phyloP scores from a whole-genome alignment of 2,113 vertebrate genomes.

The Salvelinus sp. region DNA sequence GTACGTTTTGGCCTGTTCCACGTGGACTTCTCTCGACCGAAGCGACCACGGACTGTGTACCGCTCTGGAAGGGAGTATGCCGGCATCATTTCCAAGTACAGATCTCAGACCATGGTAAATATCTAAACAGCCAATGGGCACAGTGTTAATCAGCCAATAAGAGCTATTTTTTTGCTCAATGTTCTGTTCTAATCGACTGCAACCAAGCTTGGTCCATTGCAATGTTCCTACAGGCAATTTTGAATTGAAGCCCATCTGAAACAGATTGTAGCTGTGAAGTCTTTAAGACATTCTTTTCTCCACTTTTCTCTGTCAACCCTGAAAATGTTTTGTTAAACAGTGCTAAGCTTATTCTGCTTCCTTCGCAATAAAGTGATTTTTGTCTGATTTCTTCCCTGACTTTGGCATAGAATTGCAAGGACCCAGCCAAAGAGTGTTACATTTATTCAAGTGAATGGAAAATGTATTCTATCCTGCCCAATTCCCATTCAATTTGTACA shows the following conservation, averaged over 20 bases:
- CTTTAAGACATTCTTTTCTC: not conserved
- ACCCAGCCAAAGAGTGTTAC: constrained; percentile 9
- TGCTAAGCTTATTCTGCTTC: not conserved
- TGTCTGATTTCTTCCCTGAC: not conserved
- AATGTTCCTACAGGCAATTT: not conserved
- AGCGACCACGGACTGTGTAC: constrained; percentile 68
- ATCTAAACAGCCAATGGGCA: not conserved
- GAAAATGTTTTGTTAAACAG: constrained; percentile 11
- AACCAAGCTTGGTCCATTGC: not conserved
- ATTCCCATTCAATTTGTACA: constrained; percentile 25
- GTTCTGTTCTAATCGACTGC: not conserved
- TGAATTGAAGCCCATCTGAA: not conserved
- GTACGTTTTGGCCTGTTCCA: constrained; percentile 80
- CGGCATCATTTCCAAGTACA: constrained; percentile 70
- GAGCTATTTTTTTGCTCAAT: not conserved
- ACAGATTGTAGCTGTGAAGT: not conserved
- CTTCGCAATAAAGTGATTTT: constrained; percentile 18
- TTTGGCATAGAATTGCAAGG: constrained; percentile 20
- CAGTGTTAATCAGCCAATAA: not conserved
- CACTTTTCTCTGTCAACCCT: not conserved
- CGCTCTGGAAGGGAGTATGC: constrained; percentile 76
- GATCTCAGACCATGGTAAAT: constrained; percentile 11
- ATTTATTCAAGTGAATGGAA: constrained; percentile 28
- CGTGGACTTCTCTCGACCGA: constrained; percentile 71
- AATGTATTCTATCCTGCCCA: constrained; percentile 35